These are phyloP conservation scores for Danionella dracula DNA, from an alignment of 2,797 vertebrate species.

Conservation along the genomic window DNA sequence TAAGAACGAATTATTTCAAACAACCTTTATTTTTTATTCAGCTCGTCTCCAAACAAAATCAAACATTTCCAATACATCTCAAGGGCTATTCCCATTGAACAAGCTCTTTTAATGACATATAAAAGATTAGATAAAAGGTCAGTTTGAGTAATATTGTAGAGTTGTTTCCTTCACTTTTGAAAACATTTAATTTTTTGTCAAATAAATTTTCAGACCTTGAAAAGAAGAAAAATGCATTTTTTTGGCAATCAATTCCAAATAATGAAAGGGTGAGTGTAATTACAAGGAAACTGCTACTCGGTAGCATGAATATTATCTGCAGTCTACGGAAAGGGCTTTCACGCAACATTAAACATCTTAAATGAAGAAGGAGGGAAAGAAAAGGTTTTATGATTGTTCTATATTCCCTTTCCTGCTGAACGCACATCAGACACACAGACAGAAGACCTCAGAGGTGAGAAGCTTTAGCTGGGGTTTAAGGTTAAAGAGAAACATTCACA, in stretches of 20 bases:
- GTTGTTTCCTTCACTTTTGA: too few species aligned
- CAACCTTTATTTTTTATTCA: too few species aligned
- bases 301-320: background rate
- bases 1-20: too few species aligned
- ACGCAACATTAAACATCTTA: slow-evolving; percentile 22
- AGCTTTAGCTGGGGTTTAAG: slow-evolving; percentile 1
- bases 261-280: slow-evolving; percentile 4
- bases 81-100: too few species aligned
- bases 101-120: too few species aligned
- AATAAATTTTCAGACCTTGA: too few species aligned
- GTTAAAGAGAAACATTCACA: slow-evolving; percentile 22
- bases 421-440: background rate
- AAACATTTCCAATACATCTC: too few species aligned
- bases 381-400: slow-evolving; percentile 6
- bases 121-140: too few species aligned
- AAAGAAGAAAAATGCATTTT: background rate
- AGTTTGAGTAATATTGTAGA: too few species aligned
- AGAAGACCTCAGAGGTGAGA: slow-evolving; percentile 19
- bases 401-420: background rate
- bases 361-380: background rate
- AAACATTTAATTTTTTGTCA: too few species aligned
- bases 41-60: too few species aligned
- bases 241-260: background rate
- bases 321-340: slow-evolving; percentile 3
- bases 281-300: background rate